Evolutionary conservation across 2,113 vertebrate species (phyloP).

Genomic region (Onychostruthus taczanowskii): DNA sequence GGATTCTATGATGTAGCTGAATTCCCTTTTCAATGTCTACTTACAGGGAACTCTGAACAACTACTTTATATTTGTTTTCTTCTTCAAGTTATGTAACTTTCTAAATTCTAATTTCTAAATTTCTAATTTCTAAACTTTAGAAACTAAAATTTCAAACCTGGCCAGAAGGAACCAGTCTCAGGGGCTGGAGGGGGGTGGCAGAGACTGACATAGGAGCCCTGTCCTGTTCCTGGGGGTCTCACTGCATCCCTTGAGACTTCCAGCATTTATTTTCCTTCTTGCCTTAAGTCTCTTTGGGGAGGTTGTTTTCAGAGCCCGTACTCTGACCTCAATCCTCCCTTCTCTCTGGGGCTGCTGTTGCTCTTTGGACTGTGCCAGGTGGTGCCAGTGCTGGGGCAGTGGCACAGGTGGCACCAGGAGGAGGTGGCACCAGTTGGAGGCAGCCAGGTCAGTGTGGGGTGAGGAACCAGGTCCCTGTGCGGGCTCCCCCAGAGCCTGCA

Average conservation of each 20-base stretch:
- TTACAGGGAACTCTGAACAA: neutral
- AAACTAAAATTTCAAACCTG: neutral
- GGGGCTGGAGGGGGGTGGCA: neutral
- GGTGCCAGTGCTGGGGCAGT: fast-evolving
- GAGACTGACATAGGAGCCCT: neutral
- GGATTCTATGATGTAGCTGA: neutral
- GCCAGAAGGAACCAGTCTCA: neutral
- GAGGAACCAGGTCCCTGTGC: neutral
- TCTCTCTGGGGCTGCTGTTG: neutral
- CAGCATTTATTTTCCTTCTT: neutral
- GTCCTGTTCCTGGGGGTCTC: fast-evolving
- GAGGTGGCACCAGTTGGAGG: neutral
- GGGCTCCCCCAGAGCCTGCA: neutral
- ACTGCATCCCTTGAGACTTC: neutral
- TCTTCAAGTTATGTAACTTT: neutral
- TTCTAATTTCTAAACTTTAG: neutral
- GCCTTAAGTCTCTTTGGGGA: neutral
- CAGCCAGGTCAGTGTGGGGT: neutral
- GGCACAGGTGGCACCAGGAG: neutral
- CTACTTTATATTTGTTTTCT: neutral
- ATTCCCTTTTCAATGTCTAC: neutral
- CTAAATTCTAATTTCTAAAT: neutral
- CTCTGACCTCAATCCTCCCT: neutral
- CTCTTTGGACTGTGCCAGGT: neutral
- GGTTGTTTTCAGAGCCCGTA: neutral